Evolutionary conservation across 2,888 invertebrate genomes (phyloP).

Genomic region (Melieria picta): DNA sequence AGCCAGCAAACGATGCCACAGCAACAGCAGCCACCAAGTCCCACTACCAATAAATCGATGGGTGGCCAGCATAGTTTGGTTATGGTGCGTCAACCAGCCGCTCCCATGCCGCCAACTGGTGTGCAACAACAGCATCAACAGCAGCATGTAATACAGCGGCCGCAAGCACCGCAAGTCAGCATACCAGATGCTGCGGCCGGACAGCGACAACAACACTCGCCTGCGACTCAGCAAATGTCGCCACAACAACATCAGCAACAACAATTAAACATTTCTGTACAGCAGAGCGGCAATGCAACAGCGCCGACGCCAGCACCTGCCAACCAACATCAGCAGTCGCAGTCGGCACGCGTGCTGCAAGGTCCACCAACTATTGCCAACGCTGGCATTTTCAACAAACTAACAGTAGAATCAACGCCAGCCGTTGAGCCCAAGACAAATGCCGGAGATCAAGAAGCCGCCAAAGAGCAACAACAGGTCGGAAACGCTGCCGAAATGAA

Average conservation of each 20-base stretch:
- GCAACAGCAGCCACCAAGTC: conserved; percentile 38
- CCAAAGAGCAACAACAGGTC: too few relatives aligned
- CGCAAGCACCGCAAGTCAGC: conserved; percentile 39
- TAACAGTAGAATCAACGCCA: background rate
- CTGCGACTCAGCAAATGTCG: conserved; percentile 38
- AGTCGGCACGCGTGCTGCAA: background rate
- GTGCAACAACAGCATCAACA: conserved; percentile 36
- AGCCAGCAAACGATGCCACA: conserved; percentile 42
- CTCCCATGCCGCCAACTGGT: conserved; percentile 31
- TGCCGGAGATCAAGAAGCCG: too few relatives aligned
- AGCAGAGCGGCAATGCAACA: conserved; percentile 12
- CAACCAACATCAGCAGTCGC: background rate
- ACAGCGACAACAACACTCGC: conserved; percentile 44
- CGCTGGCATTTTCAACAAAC: conserved; percentile 9
- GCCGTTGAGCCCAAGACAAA: background rate
- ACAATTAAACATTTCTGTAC: conserved; percentile 7
- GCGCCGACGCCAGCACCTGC: conserved; percentile 17
- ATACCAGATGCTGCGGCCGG: conserved; percentile 43
- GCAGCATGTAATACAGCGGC: conserved; percentile 57
- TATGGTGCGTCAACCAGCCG: conserved; percentile 32
- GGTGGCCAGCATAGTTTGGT: conserved; percentile 38
- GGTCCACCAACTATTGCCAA: background rate
- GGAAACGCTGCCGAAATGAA: too few relatives aligned
- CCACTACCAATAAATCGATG: conserved; percentile 17
- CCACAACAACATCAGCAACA: background rate